Evolutionary conservation across 1,140 invertebrate genomes (phyloP).

Genomic region (Sycobia sp.): DNA sequence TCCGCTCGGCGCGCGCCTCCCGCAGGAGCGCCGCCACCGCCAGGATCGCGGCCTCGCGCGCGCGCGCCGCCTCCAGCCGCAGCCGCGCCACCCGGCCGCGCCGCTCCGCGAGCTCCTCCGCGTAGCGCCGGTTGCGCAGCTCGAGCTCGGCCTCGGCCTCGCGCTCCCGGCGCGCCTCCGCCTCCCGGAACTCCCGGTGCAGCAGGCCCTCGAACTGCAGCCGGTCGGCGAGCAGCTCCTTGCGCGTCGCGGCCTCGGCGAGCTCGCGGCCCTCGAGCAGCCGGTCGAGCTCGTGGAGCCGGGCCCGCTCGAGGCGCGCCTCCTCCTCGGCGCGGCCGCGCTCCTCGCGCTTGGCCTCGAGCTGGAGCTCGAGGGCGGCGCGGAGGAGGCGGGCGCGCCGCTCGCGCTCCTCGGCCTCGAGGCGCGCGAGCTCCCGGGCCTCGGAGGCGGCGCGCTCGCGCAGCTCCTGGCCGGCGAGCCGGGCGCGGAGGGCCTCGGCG

Average conservation of each 20-base stretch:
- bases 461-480: constrained; percentile 26
- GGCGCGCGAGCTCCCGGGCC: constrained; percentile 8
- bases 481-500: constrained; percentile 35
- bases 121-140: constrained; percentile 28
- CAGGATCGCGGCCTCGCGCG: constrained; percentile 35
- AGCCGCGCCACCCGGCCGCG: neutral
- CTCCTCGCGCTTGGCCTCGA: constrained; percentile 36
- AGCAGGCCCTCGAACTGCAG: constrained; percentile 36
- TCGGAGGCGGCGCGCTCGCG: constrained; percentile 14
- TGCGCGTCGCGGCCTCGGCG: constrained; percentile 16
- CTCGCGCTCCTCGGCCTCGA: neutral
- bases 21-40: constrained; percentile 37
- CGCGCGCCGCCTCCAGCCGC: constrained; percentile 17
- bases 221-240: constrained; percentile 31
- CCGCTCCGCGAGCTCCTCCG: constrained; percentile 35
- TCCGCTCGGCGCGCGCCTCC: constrained; percentile 31
- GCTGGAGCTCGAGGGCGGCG: constrained; percentile 39
- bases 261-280: constrained; percentile 39
- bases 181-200: constrained; percentile 36
- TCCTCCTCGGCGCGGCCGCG: constrained; percentile 30
- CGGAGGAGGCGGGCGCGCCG: constrained; percentile 34
- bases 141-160: constrained; percentile 30
- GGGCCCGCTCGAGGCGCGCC: constrained; percentile 37
- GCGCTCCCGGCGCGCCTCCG: constrained; percentile 7
- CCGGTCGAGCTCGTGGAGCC: constrained; percentile 40